Percentiles rank a stretch among this genome's conserved stretches.
Conservation (phyloP, 2,888 invertebrate genomes). For the Strigamia maritima region DNA sequence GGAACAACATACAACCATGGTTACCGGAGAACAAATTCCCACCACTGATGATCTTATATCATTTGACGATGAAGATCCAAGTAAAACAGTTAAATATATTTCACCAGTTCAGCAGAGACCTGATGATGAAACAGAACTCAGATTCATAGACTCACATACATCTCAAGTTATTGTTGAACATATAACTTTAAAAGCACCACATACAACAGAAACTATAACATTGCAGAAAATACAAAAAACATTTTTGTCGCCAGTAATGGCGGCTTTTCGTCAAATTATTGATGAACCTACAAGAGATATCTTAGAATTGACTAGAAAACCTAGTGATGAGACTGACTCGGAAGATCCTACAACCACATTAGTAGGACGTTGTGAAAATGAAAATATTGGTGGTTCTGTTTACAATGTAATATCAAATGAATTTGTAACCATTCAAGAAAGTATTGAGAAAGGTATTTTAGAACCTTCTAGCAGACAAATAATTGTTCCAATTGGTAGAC, state of each 20-base stretch:
- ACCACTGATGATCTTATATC: neutral
- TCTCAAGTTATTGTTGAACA: neutral
- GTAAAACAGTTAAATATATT: neutral
- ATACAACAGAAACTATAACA: conserved; percentile 58
- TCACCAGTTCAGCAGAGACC: neutral
- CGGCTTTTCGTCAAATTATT: conserved; percentile 72
- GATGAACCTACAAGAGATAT: conserved; percentile 71
- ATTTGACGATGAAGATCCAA: neutral
- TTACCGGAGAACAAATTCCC: conserved; percentile 43
- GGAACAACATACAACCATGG: conserved; percentile 36
- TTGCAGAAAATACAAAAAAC: conserved; percentile 76
- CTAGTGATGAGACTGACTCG: neutral
- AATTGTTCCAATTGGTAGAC: conserved; percentile 73
- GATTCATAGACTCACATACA: neutral
- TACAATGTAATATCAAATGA: conserved; percentile 80
- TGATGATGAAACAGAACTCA: neutral
- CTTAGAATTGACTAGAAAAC: conserved; percentile 61
- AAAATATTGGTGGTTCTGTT: conserved; percentile 50
- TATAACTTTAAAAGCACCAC: neutral
- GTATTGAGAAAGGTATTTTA: conserved; percentile 74
- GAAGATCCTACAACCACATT: conserved; percentile 53
- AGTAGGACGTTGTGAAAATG: conserved; percentile 66
- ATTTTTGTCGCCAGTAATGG: conserved; percentile 69
- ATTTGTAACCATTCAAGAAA: conserved; percentile 74
- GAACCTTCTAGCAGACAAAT: conserved; percentile 70